These are phyloP conservation scores for Antennarius striatus DNA, from an alignment of 2,113 vertebrate genomes.

Conservation along the genomic window DNA sequence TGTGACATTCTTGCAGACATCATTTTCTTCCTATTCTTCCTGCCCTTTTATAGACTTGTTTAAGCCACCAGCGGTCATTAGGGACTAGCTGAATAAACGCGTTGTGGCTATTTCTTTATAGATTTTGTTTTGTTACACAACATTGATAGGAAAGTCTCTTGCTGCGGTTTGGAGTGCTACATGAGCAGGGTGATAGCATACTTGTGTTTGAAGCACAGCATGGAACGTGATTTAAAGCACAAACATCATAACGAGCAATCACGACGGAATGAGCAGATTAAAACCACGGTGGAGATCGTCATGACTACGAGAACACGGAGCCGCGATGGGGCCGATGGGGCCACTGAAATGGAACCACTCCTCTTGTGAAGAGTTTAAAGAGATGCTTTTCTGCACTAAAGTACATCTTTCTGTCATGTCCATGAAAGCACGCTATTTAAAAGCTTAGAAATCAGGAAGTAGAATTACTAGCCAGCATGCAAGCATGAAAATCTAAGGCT, in stretches of 20 bases:
- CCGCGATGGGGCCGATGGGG: slow-evolving; percentile 22
- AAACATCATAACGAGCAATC: not conserved
- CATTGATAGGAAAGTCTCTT: not conserved
- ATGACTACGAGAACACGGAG: slow-evolving; percentile 21
- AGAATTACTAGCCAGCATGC: no score
- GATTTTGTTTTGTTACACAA: no score
- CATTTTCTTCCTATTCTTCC: not conserved
- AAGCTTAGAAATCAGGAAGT: no score
- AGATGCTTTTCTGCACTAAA: slow-evolving; percentile 37
- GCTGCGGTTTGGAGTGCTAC: not conserved
- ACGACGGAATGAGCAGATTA: not conserved
- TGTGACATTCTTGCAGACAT: no score
- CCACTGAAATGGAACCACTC: slow-evolving; percentile 13
- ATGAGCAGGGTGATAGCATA: not conserved
- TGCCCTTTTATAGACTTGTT: not conserved
- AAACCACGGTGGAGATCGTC: slow-evolving; percentile 4
- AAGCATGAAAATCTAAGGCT: no score
- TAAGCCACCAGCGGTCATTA: no score
- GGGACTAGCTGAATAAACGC: no score
- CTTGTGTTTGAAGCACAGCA: not conserved
- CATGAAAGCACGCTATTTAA: not conserved
- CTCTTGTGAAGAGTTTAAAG: no score
- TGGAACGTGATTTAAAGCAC: slow-evolving; percentile 1
- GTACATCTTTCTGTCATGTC: not conserved
- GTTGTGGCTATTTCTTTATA: no score